These are phyloP conservation scores for Papilio protenor DNA, from an alignment of 2,888 invertebrate genomes.

Conservation along the genomic window DNA sequence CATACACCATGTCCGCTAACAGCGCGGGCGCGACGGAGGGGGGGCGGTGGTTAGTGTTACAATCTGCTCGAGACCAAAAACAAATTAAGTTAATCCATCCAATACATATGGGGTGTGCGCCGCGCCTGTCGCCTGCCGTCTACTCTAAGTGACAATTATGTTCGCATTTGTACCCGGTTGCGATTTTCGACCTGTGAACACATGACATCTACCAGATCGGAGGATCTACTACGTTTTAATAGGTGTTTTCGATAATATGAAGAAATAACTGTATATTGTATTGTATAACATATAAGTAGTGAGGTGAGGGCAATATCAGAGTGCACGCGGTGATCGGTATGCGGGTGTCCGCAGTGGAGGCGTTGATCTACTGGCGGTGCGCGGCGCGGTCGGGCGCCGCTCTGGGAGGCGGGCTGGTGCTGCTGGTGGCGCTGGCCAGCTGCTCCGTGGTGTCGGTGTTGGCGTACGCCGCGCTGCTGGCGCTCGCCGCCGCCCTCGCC, in stretches of 20 bases:
- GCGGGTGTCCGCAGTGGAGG: conserved; percentile 89
- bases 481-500: conserved; percentile 93
- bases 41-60: neutral
- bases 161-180: neutral
- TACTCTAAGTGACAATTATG: neutral
- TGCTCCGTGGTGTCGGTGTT: conserved; percentile 98
- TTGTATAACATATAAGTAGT: neutral
- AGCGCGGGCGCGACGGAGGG: neutral
- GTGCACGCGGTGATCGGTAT: neutral
- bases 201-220: neutral
- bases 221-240: neutral
- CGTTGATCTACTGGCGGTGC: conserved; percentile 99
- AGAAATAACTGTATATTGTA: neutral
- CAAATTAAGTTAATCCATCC: neutral
- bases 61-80: neutral
- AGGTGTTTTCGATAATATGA: neutral
- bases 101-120: neutral
- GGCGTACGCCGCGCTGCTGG: conserved; percentile 94
- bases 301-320: neutral
- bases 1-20: neutral
- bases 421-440: conserved; percentile 96
- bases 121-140: neutral
- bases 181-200: neutral
- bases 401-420: conserved; percentile 94
- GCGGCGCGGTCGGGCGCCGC: conserved; percentile 97